Evolutionary conservation across 2,113 vertebrate genomes (phyloP), one percentile per base, ranked within the genome.

Genomic region (Pygoscelis antarcticus): DNA sequence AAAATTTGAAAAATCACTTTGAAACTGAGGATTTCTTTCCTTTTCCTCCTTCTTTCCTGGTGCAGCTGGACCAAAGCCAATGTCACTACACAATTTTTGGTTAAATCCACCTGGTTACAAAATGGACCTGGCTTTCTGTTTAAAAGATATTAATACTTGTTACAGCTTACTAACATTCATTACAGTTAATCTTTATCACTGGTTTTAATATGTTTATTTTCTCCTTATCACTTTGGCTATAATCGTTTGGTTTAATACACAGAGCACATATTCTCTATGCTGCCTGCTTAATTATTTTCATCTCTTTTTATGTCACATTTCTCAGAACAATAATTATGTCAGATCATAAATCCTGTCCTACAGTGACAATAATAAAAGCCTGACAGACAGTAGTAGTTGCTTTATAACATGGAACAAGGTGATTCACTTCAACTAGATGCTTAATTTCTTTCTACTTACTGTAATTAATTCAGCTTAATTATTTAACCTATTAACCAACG

Each of bases 381-480:
- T 47, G 42, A 74, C 20, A 60, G 61, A 58, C 16, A 79, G 40
- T 51, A 87, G 71, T 22, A 83, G 30, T 78, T 89, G 68, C 34
- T 91, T 36, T 42, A 26, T n/a, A 89, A 91, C 3, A 0, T 34
- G 44, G 38, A 89, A 65, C 30, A 64, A 68, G 58, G 60, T 76
- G 58, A 72, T 74, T 57, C 74, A 71, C 34, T 92, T 92, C 87
- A 95, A 91, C 69, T 65, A 61, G 92, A 68, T 54, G 40, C 14
- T 18, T 51, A 11, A 78, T 83, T 96, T 90, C 27, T 70, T 83
- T 80, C 68, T 46, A 58, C 58, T 66, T 95, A 82, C 49, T 76
- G 80, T 77, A 95, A 96, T 94, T 92, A 92, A 82, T 92, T 92
- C 32, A 76, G 42, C 46, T 72, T 83, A 84, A 94, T 94, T 89